These are phyloP conservation scores for Rhadina sibilatrix DNA, from an alignment of 2,113 vertebrate genomes.

Conservation along the genomic window DNA sequence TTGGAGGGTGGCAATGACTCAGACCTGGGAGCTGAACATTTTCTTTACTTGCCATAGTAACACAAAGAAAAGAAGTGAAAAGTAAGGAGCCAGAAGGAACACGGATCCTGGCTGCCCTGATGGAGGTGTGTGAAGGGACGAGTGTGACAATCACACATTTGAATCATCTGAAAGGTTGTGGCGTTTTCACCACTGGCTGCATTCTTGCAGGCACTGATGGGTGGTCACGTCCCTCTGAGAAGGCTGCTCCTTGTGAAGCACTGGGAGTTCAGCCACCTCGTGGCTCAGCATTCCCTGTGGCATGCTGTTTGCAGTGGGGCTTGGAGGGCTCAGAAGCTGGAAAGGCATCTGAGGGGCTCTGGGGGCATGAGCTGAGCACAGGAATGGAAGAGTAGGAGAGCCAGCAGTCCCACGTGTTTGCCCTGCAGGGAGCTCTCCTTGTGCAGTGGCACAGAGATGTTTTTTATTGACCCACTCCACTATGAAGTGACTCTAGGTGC, in stretches of 20 bases:
- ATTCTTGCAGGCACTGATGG: fast-evolving
- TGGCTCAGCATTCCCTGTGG: not conserved
- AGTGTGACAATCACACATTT: not conserved
- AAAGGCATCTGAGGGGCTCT: fast-evolving
- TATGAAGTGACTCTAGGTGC: fast-evolving
- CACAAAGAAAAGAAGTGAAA: not conserved
- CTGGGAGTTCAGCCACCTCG: not conserved
- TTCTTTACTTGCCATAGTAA: not conserved
- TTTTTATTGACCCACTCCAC: fast-evolving
- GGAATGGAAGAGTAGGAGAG: not conserved
- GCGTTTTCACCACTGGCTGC: fast-evolving
- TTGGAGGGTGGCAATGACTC: not conserved
- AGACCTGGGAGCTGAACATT: not conserved
- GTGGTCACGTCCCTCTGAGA: fast-evolving
- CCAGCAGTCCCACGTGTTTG: not conserved
- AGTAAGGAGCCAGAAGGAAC: not conserved
- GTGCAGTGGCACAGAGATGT: not conserved
- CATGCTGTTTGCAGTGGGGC: not conserved
- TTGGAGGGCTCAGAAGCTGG: not conserved
- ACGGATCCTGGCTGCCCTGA: not conserved
- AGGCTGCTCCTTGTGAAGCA: not conserved
- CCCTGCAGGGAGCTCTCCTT: not conserved
- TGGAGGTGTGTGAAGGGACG: not conserved
- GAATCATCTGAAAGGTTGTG: not conserved
- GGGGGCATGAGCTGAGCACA: fast-evolving